phyloP scores from a whole-genome alignment of 2,797 vertebrate species.

The Poeciliopsis infans region DNA sequence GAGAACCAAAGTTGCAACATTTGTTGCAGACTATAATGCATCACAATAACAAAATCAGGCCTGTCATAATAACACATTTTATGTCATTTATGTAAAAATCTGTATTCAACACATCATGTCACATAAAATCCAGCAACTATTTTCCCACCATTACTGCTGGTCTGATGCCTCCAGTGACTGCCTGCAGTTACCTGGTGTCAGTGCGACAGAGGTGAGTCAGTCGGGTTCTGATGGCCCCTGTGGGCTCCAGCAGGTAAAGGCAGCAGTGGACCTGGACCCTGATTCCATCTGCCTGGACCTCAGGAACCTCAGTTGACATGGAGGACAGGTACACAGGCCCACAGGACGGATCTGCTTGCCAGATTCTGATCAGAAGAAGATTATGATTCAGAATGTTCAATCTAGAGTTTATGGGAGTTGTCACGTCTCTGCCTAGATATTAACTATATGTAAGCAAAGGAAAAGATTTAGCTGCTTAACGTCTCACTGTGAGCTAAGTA shows the following conservation, averaged over 20 bases:
- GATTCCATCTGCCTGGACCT: constrained; percentile 62
- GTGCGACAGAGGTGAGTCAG: constrained; percentile 82
- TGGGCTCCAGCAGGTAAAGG: constrained; percentile 82
- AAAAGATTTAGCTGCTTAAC: too few relatives aligned
- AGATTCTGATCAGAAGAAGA: constrained; percentile 72
- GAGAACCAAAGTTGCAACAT: too few relatives aligned
- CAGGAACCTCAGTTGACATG: constrained; percentile 74
- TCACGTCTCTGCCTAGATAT: too few relatives aligned
- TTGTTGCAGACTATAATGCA: too few relatives aligned
- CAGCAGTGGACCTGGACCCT: constrained; percentile 77
- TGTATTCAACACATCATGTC: too few relatives aligned
- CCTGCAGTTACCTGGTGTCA: constrained; percentile 76
- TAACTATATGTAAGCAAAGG: too few relatives aligned
- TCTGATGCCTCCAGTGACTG: not conserved
- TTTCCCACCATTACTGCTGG: not conserved
- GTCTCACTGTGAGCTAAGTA: too few relatives aligned
- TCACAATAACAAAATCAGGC: too few relatives aligned
- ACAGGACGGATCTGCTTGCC: constrained; percentile 76
- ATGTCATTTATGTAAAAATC: too few relatives aligned
- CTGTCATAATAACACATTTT: too few relatives aligned
- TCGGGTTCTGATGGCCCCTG: constrained; percentile 74
- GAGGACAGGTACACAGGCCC: constrained; percentile 80
- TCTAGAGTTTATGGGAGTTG: not conserved
- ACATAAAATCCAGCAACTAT: too few relatives aligned
- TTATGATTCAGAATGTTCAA: not conserved